Evolutionary conservation across 2,113 vertebrate species (phyloP).

Genomic region (Hoplias malabaricus): DNA sequence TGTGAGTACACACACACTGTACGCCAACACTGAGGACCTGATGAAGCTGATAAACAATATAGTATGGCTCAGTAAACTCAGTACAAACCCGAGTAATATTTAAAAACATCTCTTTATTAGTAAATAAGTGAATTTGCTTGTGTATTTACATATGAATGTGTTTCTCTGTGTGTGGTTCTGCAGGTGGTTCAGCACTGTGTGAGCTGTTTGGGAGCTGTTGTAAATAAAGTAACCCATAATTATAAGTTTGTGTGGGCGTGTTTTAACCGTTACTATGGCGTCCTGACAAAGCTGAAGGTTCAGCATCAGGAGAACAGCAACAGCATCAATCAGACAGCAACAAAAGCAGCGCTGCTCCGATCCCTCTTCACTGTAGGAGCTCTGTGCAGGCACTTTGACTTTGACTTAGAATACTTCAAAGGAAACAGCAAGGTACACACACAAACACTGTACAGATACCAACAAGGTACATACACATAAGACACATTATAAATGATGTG

Average conservation of each 20-base stretch:
- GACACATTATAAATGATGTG: neutral
- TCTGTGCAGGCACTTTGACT: constrained; percentile 93
- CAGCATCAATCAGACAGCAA: constrained; percentile 84
- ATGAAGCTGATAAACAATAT: too few species aligned
- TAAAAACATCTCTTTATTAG: too few species aligned
- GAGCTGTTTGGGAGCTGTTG: constrained; percentile 94
- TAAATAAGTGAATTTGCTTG: too few species aligned
- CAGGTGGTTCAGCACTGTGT: constrained; percentile 98
- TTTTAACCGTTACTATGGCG: constrained; percentile 96
- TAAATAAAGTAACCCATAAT: constrained; percentile 97
- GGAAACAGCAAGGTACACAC: constrained; percentile 87
- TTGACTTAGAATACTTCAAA: constrained; percentile 95
- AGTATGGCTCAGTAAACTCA: too few species aligned
- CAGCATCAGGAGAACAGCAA: constrained; percentile 93
- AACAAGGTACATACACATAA: neutral
- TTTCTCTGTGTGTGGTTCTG: neutral
- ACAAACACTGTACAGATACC: neutral
- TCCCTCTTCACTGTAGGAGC: constrained; percentile 97
- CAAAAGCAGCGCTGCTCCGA: constrained; percentile 91
- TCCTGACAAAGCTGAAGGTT: constrained; percentile 90
- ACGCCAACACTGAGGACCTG: neutral
- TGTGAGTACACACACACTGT: constrained; percentile 69
- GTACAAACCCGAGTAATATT: neutral
- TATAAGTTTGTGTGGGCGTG: constrained; percentile 98
- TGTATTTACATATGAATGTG: neutral